phyloP scores from a whole-genome alignment of 2,888 invertebrate species.

The Drosophila multiciliata region DNA sequence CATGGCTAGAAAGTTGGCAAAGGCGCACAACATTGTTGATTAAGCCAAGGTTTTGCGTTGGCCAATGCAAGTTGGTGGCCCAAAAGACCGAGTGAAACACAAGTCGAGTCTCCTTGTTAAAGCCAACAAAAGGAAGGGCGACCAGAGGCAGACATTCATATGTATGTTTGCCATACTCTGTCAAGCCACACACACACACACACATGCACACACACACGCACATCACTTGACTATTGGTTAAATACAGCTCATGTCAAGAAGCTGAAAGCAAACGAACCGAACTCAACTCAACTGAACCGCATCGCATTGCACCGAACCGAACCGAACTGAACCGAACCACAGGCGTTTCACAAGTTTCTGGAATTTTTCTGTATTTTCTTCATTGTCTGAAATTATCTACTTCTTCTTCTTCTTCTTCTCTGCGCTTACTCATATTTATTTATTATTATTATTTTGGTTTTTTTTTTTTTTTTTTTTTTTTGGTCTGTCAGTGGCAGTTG shows the following conservation, averaged over 20 bases:
- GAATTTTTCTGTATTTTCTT: neutral
- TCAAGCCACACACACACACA: neutral
- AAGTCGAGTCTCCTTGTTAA: neutral
- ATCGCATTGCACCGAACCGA: conserved; percentile 26
- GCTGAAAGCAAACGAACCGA: conserved; percentile 26
- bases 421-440: neutral
- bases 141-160: conserved; percentile 3
- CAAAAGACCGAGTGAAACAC: neutral
- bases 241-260: conserved; percentile 36
- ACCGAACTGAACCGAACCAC: conserved; percentile 15
- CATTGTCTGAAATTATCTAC: neutral
- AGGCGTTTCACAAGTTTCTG: conserved; percentile 29
- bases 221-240: conserved; percentile 27
- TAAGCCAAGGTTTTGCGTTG: conserved; percentile 55
- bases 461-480: neutral
- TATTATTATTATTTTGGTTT: neutral
- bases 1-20: conserved; percentile 13
- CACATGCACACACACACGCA: conserved; percentile 2
- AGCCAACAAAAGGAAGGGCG: conserved; percentile 8
- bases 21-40: conserved; percentile 46
- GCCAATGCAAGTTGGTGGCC: conserved; percentile 18
- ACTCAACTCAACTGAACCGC: conserved; percentile 25
- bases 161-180: neutral
- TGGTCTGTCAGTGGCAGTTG: conserved; percentile 33
- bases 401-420: neutral